Evolutionary conservation across 2,888 invertebrate genomes (phyloP), one percentile per base, ranked within the genome.

Genomic region (Spodoptera picta): DNA sequence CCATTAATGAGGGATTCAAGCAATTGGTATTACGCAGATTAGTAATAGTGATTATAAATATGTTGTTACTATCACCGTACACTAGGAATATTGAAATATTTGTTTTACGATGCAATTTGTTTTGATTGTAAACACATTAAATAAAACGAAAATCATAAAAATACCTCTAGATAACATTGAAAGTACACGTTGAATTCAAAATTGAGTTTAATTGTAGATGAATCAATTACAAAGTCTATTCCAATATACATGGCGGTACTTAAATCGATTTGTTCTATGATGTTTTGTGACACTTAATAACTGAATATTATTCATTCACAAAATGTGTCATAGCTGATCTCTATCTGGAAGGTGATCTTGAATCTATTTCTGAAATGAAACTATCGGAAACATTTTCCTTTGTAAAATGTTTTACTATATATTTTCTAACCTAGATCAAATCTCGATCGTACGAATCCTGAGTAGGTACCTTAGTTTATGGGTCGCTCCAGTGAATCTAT

Each of bases 381-480:
- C 9, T 31, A 52, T 42, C 27, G 23, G 23, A 43, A 36, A 3
- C 19, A 12, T 48, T 52, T 45, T 19, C 4, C n/a, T 60, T 47
- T 44, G 36, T 11, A 48, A 47, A 43, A 41, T 46, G 5, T 2
- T 44, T 42, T 63, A 42, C 24, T 23, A 55, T 59, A 43, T 57
- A 55, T 55, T 41, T 62, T 47, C 52, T 47, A 41, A 52, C 24
- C 42, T 53, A 44, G 24, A 71, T 67, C 52, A 51, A 63, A 64
- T 27, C 45, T 14, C 12, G 12, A 19, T 45, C 11, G 14, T 19
- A 58, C 10, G 63, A 49, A 56, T 69, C 54, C 57, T 23, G 42
- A 60, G 50, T 60, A 42, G 53, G 41, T 68, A 44, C 42, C 24
- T 48, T 10, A 51, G 59, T 72, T 66, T 73, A 66, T 57, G 46